Base-by-base conservation (phyloP, 2,888 invertebrate species). In the Ormyrus nitidulus region DNA sequence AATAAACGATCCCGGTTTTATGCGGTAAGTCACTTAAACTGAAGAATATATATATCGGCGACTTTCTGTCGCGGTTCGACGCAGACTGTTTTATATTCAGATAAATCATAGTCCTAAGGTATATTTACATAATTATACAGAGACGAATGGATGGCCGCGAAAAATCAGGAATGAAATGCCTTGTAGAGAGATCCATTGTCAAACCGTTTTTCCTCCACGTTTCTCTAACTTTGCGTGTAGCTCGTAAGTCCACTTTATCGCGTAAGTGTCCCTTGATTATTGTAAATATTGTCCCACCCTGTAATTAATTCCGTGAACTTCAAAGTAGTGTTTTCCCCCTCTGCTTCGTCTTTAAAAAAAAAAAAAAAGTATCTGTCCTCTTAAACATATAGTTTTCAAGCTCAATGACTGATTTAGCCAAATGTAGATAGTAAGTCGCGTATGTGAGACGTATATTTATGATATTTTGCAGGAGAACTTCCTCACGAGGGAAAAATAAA, bases 381-480 rank as follows among this genome's bases (percentile, higher is more conserved):
- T 62, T 70, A 64, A 79, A 56, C 11, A 11, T 59, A 69, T 82
- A 80, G 65, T 64, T 77, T 82, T 59, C 79, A 83, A 83, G 81
- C 82, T 82, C 83, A 83, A 86, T 83, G 88, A 89, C 88, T 89
- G 89, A 88, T 86, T 77, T 87, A 86, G 86, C 88, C 87, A 88
- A 88, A 88, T 87, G 84, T 87, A 85, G 85, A 83, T 83, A 80
- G 83, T 84, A 84, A 85, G 84, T 58, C 66, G 77, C 72, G 76
- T 77, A 66, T 71, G 65, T 68, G 75, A 80, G 58, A 70, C 69
- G 72, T 79, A 80, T 76, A 75, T 77, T 71, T 79, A 79, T 79
- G 77, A 77, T 79, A 82, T 80, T 82, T 74, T 77, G 44, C 69
- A 73, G 77, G 51, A 59, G 58, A 73, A 68, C 61, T 79, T 81